phyloP scores from a whole-genome alignment of 2,113 vertebrate species.

The Spheniscus mendiculus region DNA sequence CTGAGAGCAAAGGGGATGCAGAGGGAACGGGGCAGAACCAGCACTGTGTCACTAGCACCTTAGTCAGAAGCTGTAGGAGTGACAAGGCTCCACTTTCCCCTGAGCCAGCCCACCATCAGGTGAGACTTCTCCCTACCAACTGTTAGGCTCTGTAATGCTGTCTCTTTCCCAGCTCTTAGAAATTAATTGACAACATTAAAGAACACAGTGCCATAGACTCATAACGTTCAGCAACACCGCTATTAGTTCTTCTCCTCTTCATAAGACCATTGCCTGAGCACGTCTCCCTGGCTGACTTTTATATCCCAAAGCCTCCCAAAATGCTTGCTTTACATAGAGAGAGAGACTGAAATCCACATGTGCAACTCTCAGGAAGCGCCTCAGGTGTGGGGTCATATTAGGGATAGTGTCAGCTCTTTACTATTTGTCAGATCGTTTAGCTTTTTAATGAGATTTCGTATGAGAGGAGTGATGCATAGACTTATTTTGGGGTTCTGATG shows the following conservation, averaged over 20 bases:
- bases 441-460: background rate
- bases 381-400: background rate
- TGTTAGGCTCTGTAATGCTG: background rate
- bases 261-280: background rate
- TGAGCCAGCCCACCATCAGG: background rate
- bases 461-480: background rate
- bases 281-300: background rate
- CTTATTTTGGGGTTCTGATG: background rate
- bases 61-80: background rate
- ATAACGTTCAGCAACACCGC: background rate
- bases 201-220: background rate
- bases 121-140: background rate
- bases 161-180: background rate
- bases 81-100: background rate
- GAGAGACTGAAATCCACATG: background rate
- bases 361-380: background rate
- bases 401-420: background rate
- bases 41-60: background rate
- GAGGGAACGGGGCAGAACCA: background rate
- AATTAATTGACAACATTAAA: background rate
- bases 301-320: background rate
- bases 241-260: background rate
- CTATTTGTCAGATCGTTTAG: background rate
- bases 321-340: background rate
- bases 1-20: background rate